A percentile compares a stretch with the other conserved stretches of the same genome.
Evolutionary conservation across 2,113 vertebrate species (phyloP).

Genomic region (Brachionichthys hirsutus): DNA sequence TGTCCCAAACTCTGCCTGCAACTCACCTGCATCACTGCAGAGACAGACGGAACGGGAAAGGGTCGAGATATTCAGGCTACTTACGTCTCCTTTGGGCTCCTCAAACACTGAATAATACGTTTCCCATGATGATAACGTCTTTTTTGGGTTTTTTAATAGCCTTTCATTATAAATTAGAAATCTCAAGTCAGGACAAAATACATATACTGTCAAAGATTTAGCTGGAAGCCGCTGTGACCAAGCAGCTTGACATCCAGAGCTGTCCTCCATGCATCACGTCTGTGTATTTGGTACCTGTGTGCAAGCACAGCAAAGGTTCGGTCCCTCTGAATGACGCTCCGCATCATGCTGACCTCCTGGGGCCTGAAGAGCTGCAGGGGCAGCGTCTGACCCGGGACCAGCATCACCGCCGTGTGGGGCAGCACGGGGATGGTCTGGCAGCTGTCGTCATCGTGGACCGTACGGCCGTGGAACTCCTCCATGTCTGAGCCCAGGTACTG

Average conservation of each 20-base stretch:
- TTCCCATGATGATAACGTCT: no score
- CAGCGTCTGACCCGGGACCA: slow-evolving; percentile 94
- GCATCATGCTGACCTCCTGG: slow-evolving; percentile 98
- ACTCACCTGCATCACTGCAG: slow-evolving; percentile 80
- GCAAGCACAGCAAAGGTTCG: slow-evolving; percentile 97
- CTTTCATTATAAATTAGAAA: background rate
- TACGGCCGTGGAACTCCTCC: slow-evolving; percentile 97
- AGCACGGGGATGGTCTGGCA: slow-evolving; percentile 92
- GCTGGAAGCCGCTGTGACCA: no score
- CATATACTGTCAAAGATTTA: no score
- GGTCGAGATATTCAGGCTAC: background rate
- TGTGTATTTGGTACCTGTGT: slow-evolving; percentile 83
- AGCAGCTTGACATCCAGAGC: no score
- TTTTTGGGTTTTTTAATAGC: background rate
- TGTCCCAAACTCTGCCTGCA: slow-evolving; percentile 90
- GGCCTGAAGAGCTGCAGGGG: slow-evolving; percentile 94
- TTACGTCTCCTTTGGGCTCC: background rate
- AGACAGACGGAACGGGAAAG: slow-evolving; percentile 9
- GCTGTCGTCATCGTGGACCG: slow-evolving; percentile 94
- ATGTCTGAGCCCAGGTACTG: slow-evolving; percentile 96
- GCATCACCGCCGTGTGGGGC: slow-evolving; percentile 87
- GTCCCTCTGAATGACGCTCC: slow-evolving; percentile 90
- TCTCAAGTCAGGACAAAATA: background rate
- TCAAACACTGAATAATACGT: no score
- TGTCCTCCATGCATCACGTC: no score